Percentiles rank a stretch among this genome's conserved stretches.
Conservation (phyloP, 2,797 vertebrate species). For the Sebastes iracundus region DNA sequence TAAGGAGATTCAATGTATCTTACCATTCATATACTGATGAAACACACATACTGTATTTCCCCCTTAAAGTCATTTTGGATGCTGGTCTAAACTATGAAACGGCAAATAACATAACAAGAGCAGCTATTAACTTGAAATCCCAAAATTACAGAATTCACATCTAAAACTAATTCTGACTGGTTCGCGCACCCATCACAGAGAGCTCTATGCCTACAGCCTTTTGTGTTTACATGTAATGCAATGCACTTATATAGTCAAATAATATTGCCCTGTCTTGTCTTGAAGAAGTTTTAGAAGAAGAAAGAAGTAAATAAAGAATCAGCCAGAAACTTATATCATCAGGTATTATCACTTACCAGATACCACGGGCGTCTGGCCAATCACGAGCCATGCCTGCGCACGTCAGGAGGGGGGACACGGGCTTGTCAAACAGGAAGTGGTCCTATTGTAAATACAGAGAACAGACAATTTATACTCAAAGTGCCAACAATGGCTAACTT, state of each 20-base stretch:
- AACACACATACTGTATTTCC: background rate
- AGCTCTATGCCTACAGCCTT: background rate
- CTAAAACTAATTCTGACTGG: background rate
- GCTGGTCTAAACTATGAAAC: background rate
- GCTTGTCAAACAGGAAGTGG: conserved; percentile 97
- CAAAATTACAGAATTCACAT: background rate
- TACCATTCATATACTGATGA: background rate
- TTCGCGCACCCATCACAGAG: background rate
- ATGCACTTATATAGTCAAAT: background rate
- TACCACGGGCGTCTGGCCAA: conserved; percentile 96
- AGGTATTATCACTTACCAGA: conserved; percentile 85
- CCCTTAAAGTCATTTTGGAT: background rate
- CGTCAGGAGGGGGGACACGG: conserved; percentile 93
- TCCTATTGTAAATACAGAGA: conserved; percentile 80
- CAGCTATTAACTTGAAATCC: background rate
- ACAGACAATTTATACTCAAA: background rate
- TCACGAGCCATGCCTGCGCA: conserved; percentile 97
- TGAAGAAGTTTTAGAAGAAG: background rate
- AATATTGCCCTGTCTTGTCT: background rate
- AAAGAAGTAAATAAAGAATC: background rate
- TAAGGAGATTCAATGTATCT: background rate
- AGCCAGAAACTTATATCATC: background rate
- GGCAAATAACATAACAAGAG: background rate
- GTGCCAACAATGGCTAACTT: background rate
- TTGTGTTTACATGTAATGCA: background rate